These are phyloP conservation scores for Cynopterus sphinx DNA, from an alignment of 2,797 vertebrate species.

Conservation along the genomic window DNA sequence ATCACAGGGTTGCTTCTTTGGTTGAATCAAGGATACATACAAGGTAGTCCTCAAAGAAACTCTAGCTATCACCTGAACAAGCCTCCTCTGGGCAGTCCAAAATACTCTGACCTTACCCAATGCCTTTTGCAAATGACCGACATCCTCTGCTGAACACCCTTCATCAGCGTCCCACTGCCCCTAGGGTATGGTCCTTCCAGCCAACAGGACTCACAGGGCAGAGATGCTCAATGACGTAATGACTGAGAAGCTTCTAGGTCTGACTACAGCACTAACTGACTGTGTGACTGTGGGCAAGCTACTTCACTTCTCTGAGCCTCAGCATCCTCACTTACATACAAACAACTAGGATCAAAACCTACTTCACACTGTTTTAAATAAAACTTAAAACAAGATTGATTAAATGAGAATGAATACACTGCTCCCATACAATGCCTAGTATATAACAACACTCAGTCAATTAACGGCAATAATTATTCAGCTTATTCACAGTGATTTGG, in stretches of 20 bases:
- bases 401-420: background rate
- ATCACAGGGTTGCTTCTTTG: background rate
- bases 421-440: background rate
- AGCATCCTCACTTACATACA: background rate
- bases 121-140: background rate
- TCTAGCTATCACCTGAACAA: no score
- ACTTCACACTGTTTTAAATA: background rate
- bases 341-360: background rate
- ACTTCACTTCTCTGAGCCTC: background rate
- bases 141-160: background rate
- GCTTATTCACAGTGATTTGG: background rate
- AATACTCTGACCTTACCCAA: background rate
- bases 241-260: background rate
- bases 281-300: background rate
- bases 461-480: background rate
- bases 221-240: background rate
- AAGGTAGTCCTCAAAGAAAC: background rate
- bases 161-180: background rate
- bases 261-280: background rate
- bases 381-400: background rate
- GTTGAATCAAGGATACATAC: background rate
- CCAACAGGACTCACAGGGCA: rapidly evolving
- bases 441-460: background rate
- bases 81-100: background rate
- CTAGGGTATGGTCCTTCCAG: background rate